Conservation (phyloP, 2,113 vertebrate species). For the Centropus unirufus region DNA sequence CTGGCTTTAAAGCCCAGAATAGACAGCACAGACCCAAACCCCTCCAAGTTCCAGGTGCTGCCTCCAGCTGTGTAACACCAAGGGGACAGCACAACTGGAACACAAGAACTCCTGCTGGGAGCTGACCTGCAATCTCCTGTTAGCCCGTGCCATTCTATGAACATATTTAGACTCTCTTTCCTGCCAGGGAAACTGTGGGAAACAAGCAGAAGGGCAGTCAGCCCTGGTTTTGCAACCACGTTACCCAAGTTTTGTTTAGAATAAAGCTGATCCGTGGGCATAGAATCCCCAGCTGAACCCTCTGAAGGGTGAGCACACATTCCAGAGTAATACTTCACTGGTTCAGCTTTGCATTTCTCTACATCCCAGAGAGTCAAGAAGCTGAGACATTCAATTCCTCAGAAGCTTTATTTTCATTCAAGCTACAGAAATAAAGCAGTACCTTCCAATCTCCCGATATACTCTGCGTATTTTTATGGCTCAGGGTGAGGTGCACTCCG, state of each 20-base stretch:
- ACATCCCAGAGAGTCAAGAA: slow-evolving; percentile 50
- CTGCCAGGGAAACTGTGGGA: background rate
- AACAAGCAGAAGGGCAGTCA: background rate
- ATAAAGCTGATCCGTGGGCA: background rate
- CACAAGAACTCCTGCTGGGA: background rate
- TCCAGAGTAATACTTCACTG: background rate
- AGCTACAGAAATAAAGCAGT: slow-evolving; percentile 64
- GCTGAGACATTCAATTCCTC: slow-evolving; percentile 53
- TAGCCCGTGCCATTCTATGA: background rate
- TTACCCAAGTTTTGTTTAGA: background rate
- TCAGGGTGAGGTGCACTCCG: slow-evolving; percentile 33
- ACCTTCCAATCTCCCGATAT: slow-evolving; percentile 48
- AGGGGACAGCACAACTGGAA: background rate
- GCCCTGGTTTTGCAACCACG: accelerated
- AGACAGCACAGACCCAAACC: background rate
- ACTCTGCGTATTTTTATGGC: background rate
- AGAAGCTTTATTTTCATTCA: slow-evolving; percentile 71
- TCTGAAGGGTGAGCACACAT: accelerated
- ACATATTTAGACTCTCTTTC: background rate
- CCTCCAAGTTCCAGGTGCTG: accelerated
- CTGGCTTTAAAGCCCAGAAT: accelerated
- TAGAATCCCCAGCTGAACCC: background rate
- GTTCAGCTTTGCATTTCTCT: background rate
- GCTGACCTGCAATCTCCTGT: background rate
- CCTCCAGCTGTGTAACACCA: background rate